These are phyloP conservation scores for Haliclona indistincta DNA, from an alignment of 37 sponge, comb jelly and placozoan species.

Conservation along the genomic window DNA sequence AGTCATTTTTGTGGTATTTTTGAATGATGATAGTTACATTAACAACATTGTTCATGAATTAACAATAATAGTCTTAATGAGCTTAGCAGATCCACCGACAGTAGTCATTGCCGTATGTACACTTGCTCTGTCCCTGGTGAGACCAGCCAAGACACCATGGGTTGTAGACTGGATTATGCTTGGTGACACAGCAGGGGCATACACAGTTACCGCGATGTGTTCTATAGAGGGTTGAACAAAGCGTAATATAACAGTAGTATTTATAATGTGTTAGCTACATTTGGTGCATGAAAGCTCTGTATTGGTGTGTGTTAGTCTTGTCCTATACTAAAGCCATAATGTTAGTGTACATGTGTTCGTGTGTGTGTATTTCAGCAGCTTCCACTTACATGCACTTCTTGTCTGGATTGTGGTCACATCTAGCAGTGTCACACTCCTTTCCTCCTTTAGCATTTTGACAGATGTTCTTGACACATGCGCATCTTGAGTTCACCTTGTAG, in stretches of 20 bases:
- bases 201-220: slow-evolving; percentile 15
- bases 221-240: no score
- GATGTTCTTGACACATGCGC: slow-evolving; percentile 35
- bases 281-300: neutral
- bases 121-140: neutral
- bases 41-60: slow-evolving; percentile 16
- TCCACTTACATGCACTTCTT: slow-evolving; percentile 48
- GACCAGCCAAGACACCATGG: slow-evolving; percentile 49
- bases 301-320: slow-evolving; percentile 22
- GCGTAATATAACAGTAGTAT: no score
- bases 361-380: slow-evolving; percentile 6
- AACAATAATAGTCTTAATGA: neutral
- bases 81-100: slow-evolving; percentile 12
- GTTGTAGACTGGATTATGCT: slow-evolving; percentile 32
- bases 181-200: slow-evolving; percentile 68
- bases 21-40: slow-evolving; percentile 31
- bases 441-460: slow-evolving; percentile 32
- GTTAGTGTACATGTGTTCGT: slow-evolving; percentile 26
- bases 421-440: slow-evolving; percentile 29
- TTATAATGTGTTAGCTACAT: no score
- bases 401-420: slow-evolving; percentile 44
- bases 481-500: slow-evolving; percentile 18
- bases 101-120: neutral
- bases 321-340: slow-evolving; percentile 15
- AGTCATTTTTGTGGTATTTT: neutral